These are phyloP conservation scores for Drosophila watanabei DNA, from an alignment of 1,140 invertebrate genomes.

Conservation along the genomic window DNA sequence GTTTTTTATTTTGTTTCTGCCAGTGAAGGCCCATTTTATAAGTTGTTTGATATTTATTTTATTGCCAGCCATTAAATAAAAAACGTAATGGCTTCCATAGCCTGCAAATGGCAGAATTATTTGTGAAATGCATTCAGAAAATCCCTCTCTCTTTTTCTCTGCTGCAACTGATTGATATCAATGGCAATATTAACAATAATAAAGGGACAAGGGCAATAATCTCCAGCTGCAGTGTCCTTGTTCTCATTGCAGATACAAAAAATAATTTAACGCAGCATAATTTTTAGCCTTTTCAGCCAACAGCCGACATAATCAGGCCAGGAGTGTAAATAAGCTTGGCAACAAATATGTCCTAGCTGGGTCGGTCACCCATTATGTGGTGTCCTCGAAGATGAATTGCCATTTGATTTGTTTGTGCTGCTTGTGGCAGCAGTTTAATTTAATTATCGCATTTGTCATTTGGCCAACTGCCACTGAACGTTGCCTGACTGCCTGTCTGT, in stretches of 20 bases:
- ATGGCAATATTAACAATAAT: constrained; percentile 55
- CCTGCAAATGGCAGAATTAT: constrained; percentile 41
- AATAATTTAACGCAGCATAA: constrained; percentile 56
- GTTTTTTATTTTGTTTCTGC: neutral
- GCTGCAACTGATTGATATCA: constrained; percentile 63
- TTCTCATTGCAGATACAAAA: constrained; percentile 54
- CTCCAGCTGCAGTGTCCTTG: constrained; percentile 34
- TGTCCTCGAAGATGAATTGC: constrained; percentile 79
- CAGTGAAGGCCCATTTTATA: constrained; percentile 1
- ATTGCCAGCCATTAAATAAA: constrained; percentile 34
- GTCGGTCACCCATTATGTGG: constrained; percentile 36
- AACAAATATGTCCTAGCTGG: constrained; percentile 16
- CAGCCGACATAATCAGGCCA: constrained; percentile 40
- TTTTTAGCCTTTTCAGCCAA: constrained; percentile 35
- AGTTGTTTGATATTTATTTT: constrained; percentile 38
- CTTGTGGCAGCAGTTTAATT: constrained; percentile 85
- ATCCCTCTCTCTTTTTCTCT: constrained; percentile 1
- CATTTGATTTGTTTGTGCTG: constrained; percentile 84
- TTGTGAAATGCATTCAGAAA: constrained; percentile 21
- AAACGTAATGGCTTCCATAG: constrained; percentile 24
- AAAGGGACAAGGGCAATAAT: constrained; percentile 40
- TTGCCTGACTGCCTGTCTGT: neutral
- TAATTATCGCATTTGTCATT: constrained; percentile 85
- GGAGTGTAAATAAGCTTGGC: constrained; percentile 48
- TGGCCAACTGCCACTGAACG: constrained; percentile 75